A percentile compares a stretch with the other conserved stretches of the same genome.
These are phyloP conservation scores for Argyra leucocephala DNA, from an alignment of 2,888 invertebrate species.

Conservation along the genomic window DNA sequence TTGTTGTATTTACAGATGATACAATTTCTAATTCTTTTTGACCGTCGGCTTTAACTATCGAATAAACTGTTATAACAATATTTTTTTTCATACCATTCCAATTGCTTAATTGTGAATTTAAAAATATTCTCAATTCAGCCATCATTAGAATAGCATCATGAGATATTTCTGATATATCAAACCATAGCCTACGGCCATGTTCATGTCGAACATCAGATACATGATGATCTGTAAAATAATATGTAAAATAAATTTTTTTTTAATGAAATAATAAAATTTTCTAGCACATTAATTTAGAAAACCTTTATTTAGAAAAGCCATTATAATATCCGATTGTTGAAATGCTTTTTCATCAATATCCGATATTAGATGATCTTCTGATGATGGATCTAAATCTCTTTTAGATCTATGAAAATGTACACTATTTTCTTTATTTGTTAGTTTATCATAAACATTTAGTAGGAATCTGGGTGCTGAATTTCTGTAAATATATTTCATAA, in stretches of 20 bases:
- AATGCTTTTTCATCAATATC: conserved; percentile 75
- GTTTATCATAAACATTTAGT: conserved; percentile 74
- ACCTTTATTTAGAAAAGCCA: conserved; percentile 88
- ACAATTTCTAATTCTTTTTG: conserved; percentile 65
- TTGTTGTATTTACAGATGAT: conserved; percentile 66
- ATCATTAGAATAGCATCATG: conserved; percentile 68
- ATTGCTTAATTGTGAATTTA: conserved; percentile 43
- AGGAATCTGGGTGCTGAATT: conserved; percentile 81
- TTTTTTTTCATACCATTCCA: conserved; percentile 29
- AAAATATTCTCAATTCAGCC: conserved; percentile 78
- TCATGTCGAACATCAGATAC: conserved; percentile 70
- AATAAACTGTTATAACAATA: conserved; percentile 40
- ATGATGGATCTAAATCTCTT: conserved; percentile 51
- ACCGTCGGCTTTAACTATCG: conserved; percentile 31
- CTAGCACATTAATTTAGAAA: neutral
- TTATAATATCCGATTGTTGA: conserved; percentile 86
- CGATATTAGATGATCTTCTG: conserved; percentile 59
- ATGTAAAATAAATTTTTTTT: conserved; percentile 16
- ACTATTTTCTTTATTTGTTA: conserved; percentile 50
- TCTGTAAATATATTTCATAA: conserved; percentile 39
- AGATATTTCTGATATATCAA: conserved; percentile 81
- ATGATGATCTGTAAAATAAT: conserved; percentile 54
- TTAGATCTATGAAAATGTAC: conserved; percentile 49
- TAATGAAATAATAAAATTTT: neutral
- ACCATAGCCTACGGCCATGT: conserved; percentile 81